Evolutionary conservation across 35 echinoderm and acorn worm species (phyloP).

Genomic region (Strongylocentrotus purpuratus): DNA sequence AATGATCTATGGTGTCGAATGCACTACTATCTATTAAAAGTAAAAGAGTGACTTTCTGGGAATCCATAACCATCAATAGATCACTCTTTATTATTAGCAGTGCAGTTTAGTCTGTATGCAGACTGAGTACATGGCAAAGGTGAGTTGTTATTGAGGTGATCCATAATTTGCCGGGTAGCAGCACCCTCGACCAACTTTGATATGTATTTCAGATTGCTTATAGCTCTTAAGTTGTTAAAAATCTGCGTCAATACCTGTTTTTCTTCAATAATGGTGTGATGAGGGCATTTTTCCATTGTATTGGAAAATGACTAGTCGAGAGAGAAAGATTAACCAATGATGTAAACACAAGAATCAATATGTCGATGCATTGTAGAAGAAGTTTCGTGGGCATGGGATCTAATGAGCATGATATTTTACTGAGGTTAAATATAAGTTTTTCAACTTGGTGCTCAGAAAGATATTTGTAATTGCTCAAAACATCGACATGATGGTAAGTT

Average conservation of each 20-base stretch:
- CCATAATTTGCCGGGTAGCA: background rate
- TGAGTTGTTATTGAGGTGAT: background rate
- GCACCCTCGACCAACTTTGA: background rate
- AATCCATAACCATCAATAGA: background rate
- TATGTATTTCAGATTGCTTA: background rate
- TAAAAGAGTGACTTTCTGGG: background rate
- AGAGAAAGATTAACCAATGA: background rate
- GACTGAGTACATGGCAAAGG: background rate
- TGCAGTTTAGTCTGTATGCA: background rate
- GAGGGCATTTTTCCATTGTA: background rate
- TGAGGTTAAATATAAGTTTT: background rate
- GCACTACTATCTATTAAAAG: background rate
- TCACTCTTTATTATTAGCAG: background rate
- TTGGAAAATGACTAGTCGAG: background rate
- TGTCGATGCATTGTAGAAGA: background rate
- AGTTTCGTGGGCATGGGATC: slow-evolving; percentile 4
- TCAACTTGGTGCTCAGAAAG: slow-evolving; percentile 14
- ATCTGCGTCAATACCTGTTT: background rate
- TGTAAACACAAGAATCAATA: background rate
- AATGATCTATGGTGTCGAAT: background rate
- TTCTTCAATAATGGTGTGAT: background rate
- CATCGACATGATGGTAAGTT: background rate
- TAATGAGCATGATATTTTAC: background rate
- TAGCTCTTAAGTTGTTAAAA: background rate
- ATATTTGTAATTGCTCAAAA: background rate